phyloP scores from a whole-genome alignment of 2,888 invertebrate genomes.

The Cephus sareptanus region DNA sequence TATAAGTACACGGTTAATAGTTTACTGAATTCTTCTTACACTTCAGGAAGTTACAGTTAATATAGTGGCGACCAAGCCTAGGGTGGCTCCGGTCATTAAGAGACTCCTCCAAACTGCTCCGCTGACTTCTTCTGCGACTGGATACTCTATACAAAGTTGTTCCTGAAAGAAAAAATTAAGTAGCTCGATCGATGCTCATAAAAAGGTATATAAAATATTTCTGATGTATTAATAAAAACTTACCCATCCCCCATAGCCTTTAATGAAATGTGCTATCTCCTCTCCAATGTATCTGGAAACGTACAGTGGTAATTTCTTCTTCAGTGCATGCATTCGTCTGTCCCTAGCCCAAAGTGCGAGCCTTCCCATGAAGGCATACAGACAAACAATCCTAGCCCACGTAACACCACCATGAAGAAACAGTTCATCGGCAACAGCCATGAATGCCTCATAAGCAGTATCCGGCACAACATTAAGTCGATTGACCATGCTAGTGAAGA shows the following conservation, averaged over 20 bases:
- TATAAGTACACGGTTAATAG: slow-evolving; percentile 53
- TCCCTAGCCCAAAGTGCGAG: slow-evolving; percentile 63
- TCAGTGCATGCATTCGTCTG: slow-evolving; percentile 58
- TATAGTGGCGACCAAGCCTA: slow-evolving; percentile 61
- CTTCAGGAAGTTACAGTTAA: slow-evolving; percentile 61
- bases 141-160: slow-evolving; percentile 62
- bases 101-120: slow-evolving; percentile 63
- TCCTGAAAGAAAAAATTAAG: slow-evolving; percentile 44
- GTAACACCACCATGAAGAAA: slow-evolving; percentile 63
- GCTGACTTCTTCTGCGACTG: slow-evolving; percentile 62
- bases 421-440: slow-evolving; percentile 66
- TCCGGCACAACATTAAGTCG: slow-evolving; percentile 64
- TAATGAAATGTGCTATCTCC: slow-evolving; percentile 64
- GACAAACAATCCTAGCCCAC: slow-evolving; percentile 65
- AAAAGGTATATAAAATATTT: not conserved
- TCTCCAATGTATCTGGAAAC: slow-evolving; percentile 65
- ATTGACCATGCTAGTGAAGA: slow-evolving; percentile 67
- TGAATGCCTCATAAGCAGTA: slow-evolving; percentile 62
- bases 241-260: slow-evolving; percentile 67
- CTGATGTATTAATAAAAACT: slow-evolving; percentile 28
- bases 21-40: slow-evolving; percentile 8
- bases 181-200: not conserved
- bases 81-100: slow-evolving; percentile 61
- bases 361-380: slow-evolving; percentile 65
- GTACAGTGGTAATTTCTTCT: slow-evolving; percentile 60